Conservation (phyloP, 30 jellyfish, hydroid and myxozoan genomes). For the Chrysaora quinquecirrha region DNA sequence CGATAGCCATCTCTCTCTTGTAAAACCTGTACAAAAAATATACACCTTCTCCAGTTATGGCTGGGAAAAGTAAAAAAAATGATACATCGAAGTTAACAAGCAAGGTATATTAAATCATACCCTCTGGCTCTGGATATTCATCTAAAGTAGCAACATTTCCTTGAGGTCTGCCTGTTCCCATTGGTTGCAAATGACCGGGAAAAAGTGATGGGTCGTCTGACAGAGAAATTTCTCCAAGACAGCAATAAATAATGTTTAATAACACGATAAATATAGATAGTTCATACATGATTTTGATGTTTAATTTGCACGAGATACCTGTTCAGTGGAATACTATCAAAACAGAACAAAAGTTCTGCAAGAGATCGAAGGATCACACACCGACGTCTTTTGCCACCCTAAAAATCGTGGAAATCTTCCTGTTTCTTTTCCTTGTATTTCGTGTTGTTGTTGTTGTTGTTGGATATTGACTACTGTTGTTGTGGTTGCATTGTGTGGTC, state of each 20-base stretch:
- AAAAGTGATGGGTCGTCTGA: conserved; percentile 79
- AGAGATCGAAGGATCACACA: too few relatives aligned
- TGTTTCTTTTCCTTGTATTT: too few relatives aligned
- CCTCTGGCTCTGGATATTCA: conserved; percentile 77
- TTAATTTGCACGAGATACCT: background rate
- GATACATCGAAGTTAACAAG: too few relatives aligned
- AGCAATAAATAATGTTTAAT: background rate
- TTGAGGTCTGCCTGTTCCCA: conserved; percentile 82
- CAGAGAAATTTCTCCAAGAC: conserved; percentile 66
- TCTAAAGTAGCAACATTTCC: conserved; percentile 49
- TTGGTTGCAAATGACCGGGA: conserved; percentile 95
- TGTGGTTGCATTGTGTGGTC: background rate
- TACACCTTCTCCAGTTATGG: too few relatives aligned
- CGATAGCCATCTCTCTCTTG: too few relatives aligned
- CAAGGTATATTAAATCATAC: conserved; percentile 46
- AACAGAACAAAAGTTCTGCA: background rate
- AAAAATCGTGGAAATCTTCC: conserved; percentile 17
- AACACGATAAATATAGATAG: background rate
- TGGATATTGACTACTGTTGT: background rate
- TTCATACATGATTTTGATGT: background rate
- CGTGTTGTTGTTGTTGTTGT: background rate
- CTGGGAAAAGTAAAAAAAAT: too few relatives aligned
- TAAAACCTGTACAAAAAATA: too few relatives aligned
- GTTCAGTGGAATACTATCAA: background rate
- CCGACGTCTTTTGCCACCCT: background rate